phyloP scores from a whole-genome alignment of 1,140 invertebrate species.

The Drosophila obscura region DNA sequence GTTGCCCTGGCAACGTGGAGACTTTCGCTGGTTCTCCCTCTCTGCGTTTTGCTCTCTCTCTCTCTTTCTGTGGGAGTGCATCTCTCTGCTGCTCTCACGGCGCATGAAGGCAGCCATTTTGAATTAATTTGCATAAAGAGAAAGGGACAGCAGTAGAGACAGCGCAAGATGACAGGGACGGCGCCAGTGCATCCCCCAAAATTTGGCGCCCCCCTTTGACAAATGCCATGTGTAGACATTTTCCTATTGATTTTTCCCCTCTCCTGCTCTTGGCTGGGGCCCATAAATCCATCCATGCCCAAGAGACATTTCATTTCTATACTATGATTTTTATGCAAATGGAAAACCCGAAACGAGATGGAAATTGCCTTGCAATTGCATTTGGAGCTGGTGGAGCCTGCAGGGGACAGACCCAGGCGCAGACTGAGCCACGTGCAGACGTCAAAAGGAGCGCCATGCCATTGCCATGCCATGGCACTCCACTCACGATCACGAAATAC shows the following conservation, averaged over 20 bases:
- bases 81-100: conserved; percentile 36
- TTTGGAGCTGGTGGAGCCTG: conserved; percentile 11
- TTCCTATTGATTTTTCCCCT: conserved; percentile 64
- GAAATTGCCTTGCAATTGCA: conserved; percentile 61
- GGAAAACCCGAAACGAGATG: conserved; percentile 52
- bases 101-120: conserved; percentile 78
- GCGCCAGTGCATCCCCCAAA: conserved; percentile 32
- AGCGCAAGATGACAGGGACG: conserved; percentile 13
- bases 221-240: conserved; percentile 58
- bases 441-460: conserved; percentile 54
- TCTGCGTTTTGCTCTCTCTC: conserved; percentile 5
- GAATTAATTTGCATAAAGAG: conserved; percentile 61
- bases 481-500: conserved; percentile 76
- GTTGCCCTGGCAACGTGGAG: conserved; percentile 47
- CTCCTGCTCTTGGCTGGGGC: conserved; percentile 34
- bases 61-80: conserved; percentile 28
- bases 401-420: conserved; percentile 4
- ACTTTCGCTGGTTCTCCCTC: conserved; percentile 39
- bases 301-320: conserved; percentile 61
- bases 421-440: conserved; percentile 30
- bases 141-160: background rate
- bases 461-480: conserved; percentile 26
- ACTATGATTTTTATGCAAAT: conserved; percentile 81
- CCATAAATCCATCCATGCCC: conserved; percentile 64
- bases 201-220: conserved; percentile 7